These are phyloP conservation scores for Priocnemis perturbator DNA, from an alignment of 2,888 invertebrate species.

Conservation along the genomic window DNA sequence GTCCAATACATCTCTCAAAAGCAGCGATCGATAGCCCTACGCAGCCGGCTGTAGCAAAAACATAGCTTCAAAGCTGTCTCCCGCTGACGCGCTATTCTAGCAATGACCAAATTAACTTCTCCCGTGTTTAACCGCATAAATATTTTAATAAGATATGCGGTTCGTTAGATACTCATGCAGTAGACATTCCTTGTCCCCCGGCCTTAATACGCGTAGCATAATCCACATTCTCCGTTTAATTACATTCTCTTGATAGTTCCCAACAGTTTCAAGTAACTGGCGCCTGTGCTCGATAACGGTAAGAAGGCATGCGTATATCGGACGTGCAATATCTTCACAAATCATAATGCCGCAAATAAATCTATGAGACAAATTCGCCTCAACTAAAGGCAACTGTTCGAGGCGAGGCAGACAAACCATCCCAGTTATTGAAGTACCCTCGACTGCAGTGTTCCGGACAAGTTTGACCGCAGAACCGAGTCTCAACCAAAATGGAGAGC, in stretches of 20 bases:
- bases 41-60: no score
- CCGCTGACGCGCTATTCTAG: no score
- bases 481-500: not conserved
- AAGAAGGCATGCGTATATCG: constrained; percentile 16
- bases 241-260: constrained; percentile 64
- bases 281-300: constrained; percentile 23
- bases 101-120: constrained; percentile 2
- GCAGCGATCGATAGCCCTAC: no score
- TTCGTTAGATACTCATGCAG: constrained; percentile 43
- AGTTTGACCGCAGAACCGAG: not conserved
- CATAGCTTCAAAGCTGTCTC: no score
- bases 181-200: constrained; percentile 53
- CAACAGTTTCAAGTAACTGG: constrained; percentile 41
- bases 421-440: not conserved
- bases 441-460: not conserved
- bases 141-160: constrained; percentile 46
- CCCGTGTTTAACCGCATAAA: constrained; percentile 27
- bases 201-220: constrained; percentile 60
- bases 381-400: no score
- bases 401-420: not conserved
- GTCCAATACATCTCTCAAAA: no score
- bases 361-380: no score
- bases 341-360: not conserved
- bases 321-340: no score
- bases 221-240: constrained; percentile 65